A percentile compares a stretch with the other conserved stretches of the same genome.
Conservation (phyloP, 92 coral and sea anemone genomes). For the Zoanthus solanderi region DNA sequence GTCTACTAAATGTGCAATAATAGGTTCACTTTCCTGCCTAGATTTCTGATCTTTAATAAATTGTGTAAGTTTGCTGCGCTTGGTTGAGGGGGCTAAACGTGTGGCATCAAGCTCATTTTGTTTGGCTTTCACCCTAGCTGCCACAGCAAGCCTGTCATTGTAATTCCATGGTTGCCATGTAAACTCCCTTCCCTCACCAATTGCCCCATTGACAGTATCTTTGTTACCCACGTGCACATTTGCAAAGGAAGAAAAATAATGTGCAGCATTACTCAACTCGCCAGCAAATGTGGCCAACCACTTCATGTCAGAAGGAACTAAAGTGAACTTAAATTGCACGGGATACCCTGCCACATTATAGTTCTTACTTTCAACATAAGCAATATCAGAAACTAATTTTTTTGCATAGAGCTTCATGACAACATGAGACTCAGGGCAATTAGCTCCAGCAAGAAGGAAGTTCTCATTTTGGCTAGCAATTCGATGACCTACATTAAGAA, state of each 20-base stretch:
- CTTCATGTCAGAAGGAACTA: slow-evolving; percentile 30
- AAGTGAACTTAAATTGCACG: slow-evolving; percentile 58
- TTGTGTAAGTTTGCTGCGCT: slow-evolving; percentile 62
- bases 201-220: slow-evolving; percentile 40
- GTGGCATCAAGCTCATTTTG: slow-evolving; percentile 59
- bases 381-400: slow-evolving; percentile 58
- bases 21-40: slow-evolving; percentile 67
- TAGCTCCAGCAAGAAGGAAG: slow-evolving; percentile 37
- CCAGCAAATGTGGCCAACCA: slow-evolving; percentile 13
- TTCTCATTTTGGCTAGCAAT: slow-evolving; percentile 29
- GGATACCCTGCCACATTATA: slow-evolving; percentile 56
- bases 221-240: slow-evolving; percentile 65
- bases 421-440: slow-evolving; percentile 55
- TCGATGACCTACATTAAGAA: slow-evolving; percentile 31
- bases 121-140: slow-evolving; percentile 54
- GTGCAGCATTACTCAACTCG: slow-evolving; percentile 32
- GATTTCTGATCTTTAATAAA: slow-evolving; percentile 62
- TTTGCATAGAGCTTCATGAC: slow-evolving; percentile 64
- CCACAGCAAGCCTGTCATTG: slow-evolving; percentile 66
- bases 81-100: slow-evolving; percentile 51
- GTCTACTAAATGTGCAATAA: slow-evolving; percentile 64
- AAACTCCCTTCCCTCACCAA: slow-evolving; percentile 60
- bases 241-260: slow-evolving; percentile 66
- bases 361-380: slow-evolving; percentile 53
- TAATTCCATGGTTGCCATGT: slow-evolving; percentile 71